These are phyloP conservation scores for Mola mola DNA, from an alignment of 2,113 vertebrate species.

Conservation along the genomic window DNA sequence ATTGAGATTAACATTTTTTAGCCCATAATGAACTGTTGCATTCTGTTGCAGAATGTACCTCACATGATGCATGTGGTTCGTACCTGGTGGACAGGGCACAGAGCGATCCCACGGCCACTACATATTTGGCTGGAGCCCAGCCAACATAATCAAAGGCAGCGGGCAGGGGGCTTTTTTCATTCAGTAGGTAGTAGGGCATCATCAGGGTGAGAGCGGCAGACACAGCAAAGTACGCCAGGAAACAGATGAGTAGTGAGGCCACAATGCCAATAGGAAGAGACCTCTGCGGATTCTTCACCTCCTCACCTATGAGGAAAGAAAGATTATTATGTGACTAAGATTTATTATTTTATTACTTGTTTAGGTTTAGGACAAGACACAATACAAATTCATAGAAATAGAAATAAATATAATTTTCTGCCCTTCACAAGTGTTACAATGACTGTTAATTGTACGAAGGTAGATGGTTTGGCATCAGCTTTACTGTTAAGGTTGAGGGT, in stretches of 20 bases:
- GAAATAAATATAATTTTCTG: too few relatives aligned
- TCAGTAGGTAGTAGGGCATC: slow-evolving; percentile 89
- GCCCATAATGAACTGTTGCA: too few relatives aligned
- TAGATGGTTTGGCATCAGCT: too few relatives aligned
- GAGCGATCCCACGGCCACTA: slow-evolving; percentile 82
- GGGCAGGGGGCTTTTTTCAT: slow-evolving; percentile 83
- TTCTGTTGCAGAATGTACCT: too few relatives aligned
- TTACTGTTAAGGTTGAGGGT: too few relatives aligned
- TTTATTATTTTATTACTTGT: not conserved
- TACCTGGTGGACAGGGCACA: slow-evolving; percentile 86
- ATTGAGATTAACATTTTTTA: too few relatives aligned
- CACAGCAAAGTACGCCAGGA: slow-evolving; percentile 87
- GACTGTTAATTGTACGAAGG: too few relatives aligned
- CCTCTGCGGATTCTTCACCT: slow-evolving; percentile 86
- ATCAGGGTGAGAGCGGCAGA: slow-evolving; percentile 89
- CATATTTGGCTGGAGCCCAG: slow-evolving; percentile 84
- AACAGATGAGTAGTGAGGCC: slow-evolving; percentile 87
- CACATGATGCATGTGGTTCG: not conserved
- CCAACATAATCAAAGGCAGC: slow-evolving; percentile 83
- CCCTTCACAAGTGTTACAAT: too few relatives aligned
- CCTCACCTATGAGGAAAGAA: slow-evolving; percentile 80
- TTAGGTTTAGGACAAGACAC: too few relatives aligned
- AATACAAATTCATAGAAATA: too few relatives aligned
- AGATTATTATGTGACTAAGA: not conserved
- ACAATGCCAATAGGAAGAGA: slow-evolving; percentile 87